These are phyloP conservation scores for Drosophila rubida DNA, from an alignment of 2,888 invertebrate species.

Conservation along the genomic window DNA sequence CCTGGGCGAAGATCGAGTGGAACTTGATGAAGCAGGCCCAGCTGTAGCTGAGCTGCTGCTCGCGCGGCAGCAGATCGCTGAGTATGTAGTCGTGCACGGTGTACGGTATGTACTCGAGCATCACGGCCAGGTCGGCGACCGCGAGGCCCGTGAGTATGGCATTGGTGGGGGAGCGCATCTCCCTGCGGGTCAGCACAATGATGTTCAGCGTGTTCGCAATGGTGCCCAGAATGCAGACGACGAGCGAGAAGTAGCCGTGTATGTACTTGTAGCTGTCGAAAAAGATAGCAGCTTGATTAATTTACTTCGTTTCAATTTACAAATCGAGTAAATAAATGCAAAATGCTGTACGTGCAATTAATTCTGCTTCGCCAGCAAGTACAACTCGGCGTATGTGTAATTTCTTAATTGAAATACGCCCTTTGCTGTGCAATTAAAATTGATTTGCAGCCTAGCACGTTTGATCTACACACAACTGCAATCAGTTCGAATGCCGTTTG, in stretches of 20 bases:
- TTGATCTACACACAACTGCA: too few relatives aligned
- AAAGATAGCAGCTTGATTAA: background rate
- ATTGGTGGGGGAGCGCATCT: constrained; percentile 97
- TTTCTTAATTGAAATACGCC: background rate
- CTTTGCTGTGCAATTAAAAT: too few relatives aligned
- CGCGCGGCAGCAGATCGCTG: constrained; percentile 83
- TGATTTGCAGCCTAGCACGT: too few relatives aligned
- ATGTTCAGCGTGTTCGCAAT: constrained; percentile 97
- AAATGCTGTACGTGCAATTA: background rate
- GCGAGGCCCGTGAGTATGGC: constrained; percentile 95
- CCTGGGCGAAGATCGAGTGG: constrained; percentile 95
- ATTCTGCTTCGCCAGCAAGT: background rate
- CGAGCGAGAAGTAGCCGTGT: constrained; percentile 94
- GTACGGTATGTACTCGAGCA: constrained; percentile 97
- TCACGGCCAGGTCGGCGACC: constrained; percentile 96
- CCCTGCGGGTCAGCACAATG: constrained; percentile 93
- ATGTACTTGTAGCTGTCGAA: constrained; percentile 88
- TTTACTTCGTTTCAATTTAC: background rate
- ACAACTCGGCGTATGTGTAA: background rate
- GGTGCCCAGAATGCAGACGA: constrained; percentile 95
- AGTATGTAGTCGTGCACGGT: constrained; percentile 92
- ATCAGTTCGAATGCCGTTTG: too few relatives aligned
- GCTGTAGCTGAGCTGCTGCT: constrained; percentile 88
- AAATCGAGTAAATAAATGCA: background rate
- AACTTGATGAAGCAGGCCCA: constrained; percentile 94